These are phyloP conservation scores for Mugil cephalus DNA, from an alignment of 2,113 vertebrate genomes.

Conservation along the genomic window DNA sequence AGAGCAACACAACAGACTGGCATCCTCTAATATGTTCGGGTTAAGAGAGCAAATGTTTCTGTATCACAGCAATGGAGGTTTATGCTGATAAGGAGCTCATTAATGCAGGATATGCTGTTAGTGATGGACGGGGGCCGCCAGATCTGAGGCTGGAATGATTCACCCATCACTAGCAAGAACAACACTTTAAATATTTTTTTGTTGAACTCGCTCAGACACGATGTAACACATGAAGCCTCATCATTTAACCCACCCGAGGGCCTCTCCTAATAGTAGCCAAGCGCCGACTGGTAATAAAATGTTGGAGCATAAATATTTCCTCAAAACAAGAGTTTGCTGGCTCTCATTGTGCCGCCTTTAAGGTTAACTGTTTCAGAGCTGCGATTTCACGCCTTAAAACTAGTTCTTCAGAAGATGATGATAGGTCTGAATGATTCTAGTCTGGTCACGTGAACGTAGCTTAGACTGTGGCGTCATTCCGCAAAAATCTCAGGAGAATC, in stretches of 20 bases:
- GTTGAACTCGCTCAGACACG: constrained; percentile 54
- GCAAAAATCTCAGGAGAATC: too few species aligned
- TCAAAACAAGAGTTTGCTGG: too few species aligned
- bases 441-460: too few species aligned
- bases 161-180: constrained; percentile 72
- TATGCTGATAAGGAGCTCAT: constrained; percentile 77
- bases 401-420: too few species aligned
- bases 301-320: too few species aligned
- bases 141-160: constrained; percentile 73
- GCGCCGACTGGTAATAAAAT: constrained; percentile 39
- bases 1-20: constrained; percentile 29
- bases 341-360: too few species aligned
- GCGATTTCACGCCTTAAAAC: too few species aligned
- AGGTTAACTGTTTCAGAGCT: too few species aligned
- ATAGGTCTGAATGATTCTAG: too few species aligned
- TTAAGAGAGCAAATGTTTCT: constrained; percentile 70
- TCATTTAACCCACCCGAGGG: constrained; percentile 11
- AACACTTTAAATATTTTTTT: constrained; percentile 68
- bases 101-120: constrained; percentile 64
- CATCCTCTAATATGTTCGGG: constrained; percentile 47
- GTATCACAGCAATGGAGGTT: constrained; percentile 65
- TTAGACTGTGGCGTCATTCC: too few species aligned
- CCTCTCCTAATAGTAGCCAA: constrained; percentile 17
- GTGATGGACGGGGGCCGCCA: constrained; percentile 52
- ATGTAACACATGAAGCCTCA: constrained; percentile 41